Evolutionary conservation across 2,113 vertebrate genomes (phyloP).

Genomic region (Sylvietta virens): DNA sequence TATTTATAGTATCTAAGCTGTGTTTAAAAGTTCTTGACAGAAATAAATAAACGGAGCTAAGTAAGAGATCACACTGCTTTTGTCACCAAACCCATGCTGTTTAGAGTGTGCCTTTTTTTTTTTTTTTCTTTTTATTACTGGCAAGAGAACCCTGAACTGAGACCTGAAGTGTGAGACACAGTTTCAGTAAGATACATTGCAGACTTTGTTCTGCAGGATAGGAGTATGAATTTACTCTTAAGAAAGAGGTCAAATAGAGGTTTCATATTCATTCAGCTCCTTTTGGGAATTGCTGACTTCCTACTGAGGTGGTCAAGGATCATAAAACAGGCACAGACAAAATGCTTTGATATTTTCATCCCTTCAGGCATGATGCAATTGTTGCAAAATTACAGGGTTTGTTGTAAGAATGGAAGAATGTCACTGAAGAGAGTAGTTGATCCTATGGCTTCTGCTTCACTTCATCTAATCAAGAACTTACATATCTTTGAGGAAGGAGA

Average conservation of each 20-base stretch:
- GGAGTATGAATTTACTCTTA: neutral
- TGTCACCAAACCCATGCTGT: neutral
- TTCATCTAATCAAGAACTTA: neutral
- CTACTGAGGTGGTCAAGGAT: neutral
- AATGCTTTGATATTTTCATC: neutral
- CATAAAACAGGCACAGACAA: neutral
- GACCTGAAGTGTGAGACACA: neutral
- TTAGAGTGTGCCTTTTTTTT: neutral
- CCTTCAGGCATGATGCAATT: neutral
- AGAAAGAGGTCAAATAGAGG: neutral
- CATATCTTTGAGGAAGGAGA: neutral
- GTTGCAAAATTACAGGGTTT: neutral
- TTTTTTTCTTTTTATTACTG: neutral
- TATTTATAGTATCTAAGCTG: neutral
- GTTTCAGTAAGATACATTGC: neutral
- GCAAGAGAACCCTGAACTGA: neutral
- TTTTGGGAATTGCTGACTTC: neutral
- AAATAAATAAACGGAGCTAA: neutral
- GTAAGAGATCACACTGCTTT: neutral
- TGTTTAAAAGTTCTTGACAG: conserved; percentile 20
- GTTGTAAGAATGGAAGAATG: neutral
- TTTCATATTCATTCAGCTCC: neutral
- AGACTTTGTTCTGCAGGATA: neutral
- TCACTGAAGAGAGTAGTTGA: neutral
- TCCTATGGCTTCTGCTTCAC: neutral